Evolutionary conservation across 2,113 vertebrate species (phyloP).

Genomic region (Larimichthys crocea): DNA sequence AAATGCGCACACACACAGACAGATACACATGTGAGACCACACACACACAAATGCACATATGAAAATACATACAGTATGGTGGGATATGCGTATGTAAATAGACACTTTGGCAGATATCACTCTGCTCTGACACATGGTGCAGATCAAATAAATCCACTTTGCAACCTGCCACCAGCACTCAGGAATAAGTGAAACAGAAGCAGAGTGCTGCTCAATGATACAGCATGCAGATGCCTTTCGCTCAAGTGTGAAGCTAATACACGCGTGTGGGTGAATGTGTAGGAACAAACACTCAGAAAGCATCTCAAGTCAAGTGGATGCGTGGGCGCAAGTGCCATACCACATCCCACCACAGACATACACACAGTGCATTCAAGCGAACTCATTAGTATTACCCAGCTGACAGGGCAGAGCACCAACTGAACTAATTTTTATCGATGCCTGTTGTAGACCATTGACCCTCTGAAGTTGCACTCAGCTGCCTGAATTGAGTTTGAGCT

Average conservation of each 20-base stretch:
- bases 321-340: constrained; percentile 23
- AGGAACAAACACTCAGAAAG: constrained; percentile 55
- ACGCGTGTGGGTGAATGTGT: constrained; percentile 28
- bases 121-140: constrained; percentile 49
- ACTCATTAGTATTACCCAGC: constrained; percentile 46
- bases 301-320: constrained; percentile 48
- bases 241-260: constrained; percentile 40
- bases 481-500: constrained; percentile 28
- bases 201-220: constrained; percentile 30
- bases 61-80: constrained; percentile 27
- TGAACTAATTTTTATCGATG: constrained; percentile 52
- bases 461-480: constrained; percentile 34
- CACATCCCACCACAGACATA: not conserved
- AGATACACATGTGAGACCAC: not conserved
- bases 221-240: constrained; percentile 49
- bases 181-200: constrained; percentile 53
- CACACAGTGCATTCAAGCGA: constrained; percentile 4
- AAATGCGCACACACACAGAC: constrained; percentile 5
- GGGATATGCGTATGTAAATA: constrained; percentile 44
- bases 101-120: constrained; percentile 49
- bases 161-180: constrained; percentile 51
- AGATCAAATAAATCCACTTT: constrained; percentile 63
- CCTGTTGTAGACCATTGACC: constrained; percentile 21
- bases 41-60: not conserved
- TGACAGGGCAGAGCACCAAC: constrained; percentile 45